A percentile compares a stretch with the other conserved stretches of the same genome.
phyloP scores from a whole-genome alignment of 2,888 invertebrate species.

The Pollenia angustigena region DNA sequence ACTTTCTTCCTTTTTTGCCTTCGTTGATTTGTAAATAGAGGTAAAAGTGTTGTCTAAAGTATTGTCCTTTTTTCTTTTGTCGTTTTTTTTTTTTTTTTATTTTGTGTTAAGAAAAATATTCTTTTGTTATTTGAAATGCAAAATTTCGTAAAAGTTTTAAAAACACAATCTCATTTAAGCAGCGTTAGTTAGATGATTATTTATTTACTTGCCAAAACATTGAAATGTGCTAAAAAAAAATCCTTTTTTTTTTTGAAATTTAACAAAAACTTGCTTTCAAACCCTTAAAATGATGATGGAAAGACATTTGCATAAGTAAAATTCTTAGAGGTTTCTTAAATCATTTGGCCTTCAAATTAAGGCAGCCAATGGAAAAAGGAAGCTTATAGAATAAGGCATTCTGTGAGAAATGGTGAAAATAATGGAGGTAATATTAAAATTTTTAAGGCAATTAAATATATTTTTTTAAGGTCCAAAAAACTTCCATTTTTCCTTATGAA shows the following conservation, averaged over 20 bases:
- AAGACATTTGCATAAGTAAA: background rate
- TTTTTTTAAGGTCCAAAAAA: too few relatives aligned
- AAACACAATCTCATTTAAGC: constrained; percentile 16
- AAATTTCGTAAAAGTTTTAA: constrained; percentile 29
- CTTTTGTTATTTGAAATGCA: constrained; percentile 17
- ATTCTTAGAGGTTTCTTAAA: background rate
- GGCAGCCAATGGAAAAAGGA: background rate
- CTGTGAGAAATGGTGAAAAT: too few relatives aligned
- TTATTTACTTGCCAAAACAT: constrained; percentile 38
- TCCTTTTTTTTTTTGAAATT: constrained; percentile 39
- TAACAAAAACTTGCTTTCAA: background rate
- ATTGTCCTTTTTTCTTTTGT: background rate
- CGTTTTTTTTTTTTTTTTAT: too few relatives aligned
- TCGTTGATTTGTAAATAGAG: background rate
- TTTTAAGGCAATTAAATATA: too few relatives aligned
- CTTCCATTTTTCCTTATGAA: too few relatives aligned
- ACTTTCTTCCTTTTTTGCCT: too few relatives aligned
- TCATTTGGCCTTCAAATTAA: background rate
- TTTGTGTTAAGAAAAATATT: background rate
- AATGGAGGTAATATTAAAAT: too few relatives aligned
- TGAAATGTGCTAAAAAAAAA: constrained; percentile 44
- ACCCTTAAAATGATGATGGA: constrained; percentile 6
- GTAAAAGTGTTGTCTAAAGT: background rate
- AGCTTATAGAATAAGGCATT: too few relatives aligned
- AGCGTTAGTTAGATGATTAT: constrained; percentile 29